Conservation (phyloP, 64 coral and sea anemone species). For the Montipora foliosa region DNA sequence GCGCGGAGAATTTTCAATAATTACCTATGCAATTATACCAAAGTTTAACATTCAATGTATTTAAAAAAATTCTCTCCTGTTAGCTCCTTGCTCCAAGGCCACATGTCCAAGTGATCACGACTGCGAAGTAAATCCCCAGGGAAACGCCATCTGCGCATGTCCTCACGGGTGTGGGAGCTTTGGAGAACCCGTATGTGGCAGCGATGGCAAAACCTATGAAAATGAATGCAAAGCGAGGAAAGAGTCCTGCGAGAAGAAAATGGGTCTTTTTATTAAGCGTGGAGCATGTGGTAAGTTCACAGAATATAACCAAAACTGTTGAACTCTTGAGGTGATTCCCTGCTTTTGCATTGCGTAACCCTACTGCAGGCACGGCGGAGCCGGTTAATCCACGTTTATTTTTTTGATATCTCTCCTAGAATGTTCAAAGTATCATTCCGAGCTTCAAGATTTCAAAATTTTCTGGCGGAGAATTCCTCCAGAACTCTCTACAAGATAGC, state of each 20-base stretch:
- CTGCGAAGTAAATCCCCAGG: conserved; percentile 24
- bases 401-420: too few relatives aligned
- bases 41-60: neutral
- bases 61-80: neutral
- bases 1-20: too few relatives aligned
- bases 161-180: conserved; percentile 56
- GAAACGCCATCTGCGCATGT: conserved; percentile 72
- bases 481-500: too few relatives aligned
- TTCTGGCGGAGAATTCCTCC: too few relatives aligned
- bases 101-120: conserved; percentile 45
- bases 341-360: too few relatives aligned
- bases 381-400: too few relatives aligned
- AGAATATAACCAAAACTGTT: too few relatives aligned
- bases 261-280: conserved; percentile 44
- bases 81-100: conserved; percentile 59
- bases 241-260: conserved; percentile 82
- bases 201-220: conserved; percentile 89
- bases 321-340: too few relatives aligned
- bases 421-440: too few relatives aligned
- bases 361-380: too few relatives aligned
- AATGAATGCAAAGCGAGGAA: conserved; percentile 86
- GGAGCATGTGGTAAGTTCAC: conserved; percentile 79
- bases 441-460: too few relatives aligned
- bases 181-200: conserved; percentile 72
- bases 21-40: too few relatives aligned